phyloP scores from a whole-genome alignment of 2,888 invertebrate species.

The Aradus depressus region DNA sequence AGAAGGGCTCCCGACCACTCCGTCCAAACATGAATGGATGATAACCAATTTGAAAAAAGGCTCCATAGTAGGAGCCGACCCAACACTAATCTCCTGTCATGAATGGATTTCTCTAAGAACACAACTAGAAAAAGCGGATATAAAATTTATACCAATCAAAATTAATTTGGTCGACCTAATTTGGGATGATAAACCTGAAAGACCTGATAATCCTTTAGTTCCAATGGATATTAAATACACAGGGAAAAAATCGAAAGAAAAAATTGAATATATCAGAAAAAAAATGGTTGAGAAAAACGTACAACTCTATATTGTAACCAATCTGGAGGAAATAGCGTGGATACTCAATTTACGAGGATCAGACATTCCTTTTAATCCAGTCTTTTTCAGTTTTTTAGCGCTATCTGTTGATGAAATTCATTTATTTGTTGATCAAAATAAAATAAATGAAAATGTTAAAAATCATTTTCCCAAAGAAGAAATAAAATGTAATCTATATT shows the following conservation, averaged over 20 bases:
- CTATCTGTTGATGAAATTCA: slow-evolving; percentile 46
- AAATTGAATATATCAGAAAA: slow-evolving; percentile 51
- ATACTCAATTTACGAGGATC: slow-evolving; percentile 76
- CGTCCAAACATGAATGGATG: too few species aligned
- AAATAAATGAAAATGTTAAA: slow-evolving; percentile 42
- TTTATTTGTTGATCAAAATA: slow-evolving; percentile 53
- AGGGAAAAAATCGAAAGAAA: too few species aligned
- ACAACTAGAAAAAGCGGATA: too few species aligned
- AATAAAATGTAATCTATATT: slow-evolving; percentile 41
- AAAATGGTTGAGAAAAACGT: slow-evolving; percentile 55
- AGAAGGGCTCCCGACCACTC: too few species aligned
- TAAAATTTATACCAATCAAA: too few species aligned
- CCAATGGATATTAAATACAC: too few species aligned
- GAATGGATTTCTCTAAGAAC: slow-evolving; percentile 52
- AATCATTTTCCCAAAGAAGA: slow-evolving; percentile 49
- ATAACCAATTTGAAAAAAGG: slow-evolving; percentile 48
- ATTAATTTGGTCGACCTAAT: too few species aligned
- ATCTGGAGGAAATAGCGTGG: slow-evolving; percentile 71
- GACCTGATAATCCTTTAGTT: slow-evolving; percentile 43
- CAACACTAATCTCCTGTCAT: slow-evolving; percentile 53
- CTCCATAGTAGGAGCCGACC: slow-evolving; percentile 64
- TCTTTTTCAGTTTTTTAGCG: slow-evolving; percentile 62
- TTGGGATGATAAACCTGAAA: too few species aligned
- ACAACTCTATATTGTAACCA: slow-evolving; percentile 54
- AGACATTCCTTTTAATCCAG: slow-evolving; percentile 80